Base-by-base conservation (phyloP, 2,797 vertebrate genomes). In the Percopsis omiscomaycus region DNA sequence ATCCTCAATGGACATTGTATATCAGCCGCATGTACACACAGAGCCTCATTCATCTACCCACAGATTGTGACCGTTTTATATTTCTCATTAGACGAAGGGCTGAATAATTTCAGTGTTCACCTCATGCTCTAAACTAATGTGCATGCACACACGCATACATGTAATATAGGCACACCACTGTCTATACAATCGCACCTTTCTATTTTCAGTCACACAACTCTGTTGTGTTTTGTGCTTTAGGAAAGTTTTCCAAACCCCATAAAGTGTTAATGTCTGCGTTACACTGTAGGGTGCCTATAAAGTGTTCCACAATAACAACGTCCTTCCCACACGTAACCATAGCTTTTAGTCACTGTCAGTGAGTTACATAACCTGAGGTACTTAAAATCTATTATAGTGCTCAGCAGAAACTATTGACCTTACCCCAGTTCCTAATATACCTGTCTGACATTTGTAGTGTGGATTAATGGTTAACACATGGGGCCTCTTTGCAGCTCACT, bases 1-100 rank as follows among this genome's bases (percentile, higher is more conserved):
- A 79, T 64, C 50, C 0, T 48, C 65, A 69, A 79, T 77, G 59
- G 71, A 66, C 51, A 0, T 61, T 64, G 8, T 37, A 54, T 53
- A 66, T 64, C 68, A 55, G 48, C 70, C 56, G 46, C 53, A 54
- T 42, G 44, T 61, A 52, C 61, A 57, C 61, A 15, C 55, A 53
- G 53, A 1, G 42, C 46, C 28, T 52, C 57, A 37, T 55, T 46
- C 62, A n/a, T 68, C 65, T 44, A 51, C 57, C 61, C 3, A 11
- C 52, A 56, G 46, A 61, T 37, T 71, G 54, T 27, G 10, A 53
- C 68, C n/a, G 47, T 61, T 68, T 22, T 55, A 49, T 27, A 37
- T 55, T 5, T 55, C 15, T 5, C 3, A 64, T 32, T 4, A 46
- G 46, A 69, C 57, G 66, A 56, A 74, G n/a, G 52, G 63, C 59